phyloP scores from a whole-genome alignment of 2,113 vertebrate genomes.

The Muscicapa adusta region DNA sequence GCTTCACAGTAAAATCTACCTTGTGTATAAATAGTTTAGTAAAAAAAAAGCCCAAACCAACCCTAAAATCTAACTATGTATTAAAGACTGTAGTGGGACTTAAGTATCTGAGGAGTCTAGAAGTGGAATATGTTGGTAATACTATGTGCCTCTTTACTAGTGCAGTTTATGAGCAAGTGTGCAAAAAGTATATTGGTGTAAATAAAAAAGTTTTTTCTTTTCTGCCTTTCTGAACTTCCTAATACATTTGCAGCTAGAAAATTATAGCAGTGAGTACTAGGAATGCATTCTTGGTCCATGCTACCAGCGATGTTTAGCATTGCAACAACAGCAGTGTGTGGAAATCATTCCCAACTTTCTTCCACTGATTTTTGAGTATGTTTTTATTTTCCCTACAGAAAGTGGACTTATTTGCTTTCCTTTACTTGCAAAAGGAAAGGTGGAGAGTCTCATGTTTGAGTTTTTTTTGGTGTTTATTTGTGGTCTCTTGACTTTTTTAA shows the following conservation, averaged over 20 bases:
- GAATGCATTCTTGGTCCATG: background rate
- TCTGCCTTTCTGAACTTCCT: background rate
- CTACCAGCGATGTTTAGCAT: background rate
- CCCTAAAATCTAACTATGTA: background rate
- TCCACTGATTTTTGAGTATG: background rate
- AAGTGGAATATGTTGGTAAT: background rate
- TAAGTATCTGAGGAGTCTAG: background rate
- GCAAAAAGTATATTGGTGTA: background rate
- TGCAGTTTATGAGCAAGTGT: background rate
- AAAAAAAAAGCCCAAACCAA: background rate
- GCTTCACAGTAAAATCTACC: background rate
- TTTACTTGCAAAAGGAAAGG: background rate
- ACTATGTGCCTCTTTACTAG: background rate
- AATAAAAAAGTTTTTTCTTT: background rate
- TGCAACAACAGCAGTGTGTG: background rate
- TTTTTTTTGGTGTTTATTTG: background rate
- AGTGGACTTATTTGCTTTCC: background rate
- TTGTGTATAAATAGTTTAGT: background rate
- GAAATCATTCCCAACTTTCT: background rate
- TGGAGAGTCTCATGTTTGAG: fast-evolving
- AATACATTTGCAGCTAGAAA: background rate
- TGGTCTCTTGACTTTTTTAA: background rate
- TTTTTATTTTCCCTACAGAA: background rate
- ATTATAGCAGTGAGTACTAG: background rate
- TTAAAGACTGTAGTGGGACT: background rate